A percentile compares a stretch with the other conserved stretches of the same genome.
Conservation (phyloP, 2,888 invertebrate genomes). For the Carcina quercana region DNA sequence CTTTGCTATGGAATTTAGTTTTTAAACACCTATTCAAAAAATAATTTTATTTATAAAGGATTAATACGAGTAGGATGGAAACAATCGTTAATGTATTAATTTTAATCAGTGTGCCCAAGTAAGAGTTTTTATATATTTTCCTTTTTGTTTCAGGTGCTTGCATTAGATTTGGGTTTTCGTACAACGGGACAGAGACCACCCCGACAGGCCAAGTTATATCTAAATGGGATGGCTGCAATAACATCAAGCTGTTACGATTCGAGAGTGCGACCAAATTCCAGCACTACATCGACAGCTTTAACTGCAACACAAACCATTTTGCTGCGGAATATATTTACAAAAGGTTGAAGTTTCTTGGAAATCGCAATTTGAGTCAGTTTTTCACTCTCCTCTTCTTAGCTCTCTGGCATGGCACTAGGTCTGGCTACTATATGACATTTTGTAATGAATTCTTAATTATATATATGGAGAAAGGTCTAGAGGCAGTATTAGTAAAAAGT, state of each 20-base stretch:
- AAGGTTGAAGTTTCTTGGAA: conserved; percentile 91
- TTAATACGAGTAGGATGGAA: no score
- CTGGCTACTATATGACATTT: conserved; percentile 96
- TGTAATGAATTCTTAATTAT: conserved; percentile 93
- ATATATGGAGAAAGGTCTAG: conserved; percentile 86
- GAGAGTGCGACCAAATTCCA: conserved; percentile 90
- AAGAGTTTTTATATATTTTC: no score
- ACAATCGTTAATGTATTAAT: no score
- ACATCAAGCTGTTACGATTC: conserved; percentile 87
- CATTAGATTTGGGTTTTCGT: conserved; percentile 84
- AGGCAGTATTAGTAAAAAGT: conserved; percentile 69
- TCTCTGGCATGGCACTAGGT: conserved; percentile 96
- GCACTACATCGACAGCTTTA: conserved; percentile 93
- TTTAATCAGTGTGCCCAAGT: no score
- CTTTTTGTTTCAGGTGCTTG: conserved; percentile 53
- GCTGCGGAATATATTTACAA: conserved; percentile 96
- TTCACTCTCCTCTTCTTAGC: conserved; percentile 91
- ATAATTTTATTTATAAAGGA: no score
- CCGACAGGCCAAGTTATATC: conserved; percentile 26
- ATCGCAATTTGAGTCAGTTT: conserved; percentile 86
- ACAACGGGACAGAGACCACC: conserved; percentile 84
- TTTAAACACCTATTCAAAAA: no score
- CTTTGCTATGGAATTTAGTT: no score
- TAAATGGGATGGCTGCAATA: conserved; percentile 92
- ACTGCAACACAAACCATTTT: conserved; percentile 97